Evolutionary conservation across 2,888 invertebrate genomes (phyloP), one percentile per base, ranked within the genome.

Genomic region (Acanthacorydalis orientalis): DNA sequence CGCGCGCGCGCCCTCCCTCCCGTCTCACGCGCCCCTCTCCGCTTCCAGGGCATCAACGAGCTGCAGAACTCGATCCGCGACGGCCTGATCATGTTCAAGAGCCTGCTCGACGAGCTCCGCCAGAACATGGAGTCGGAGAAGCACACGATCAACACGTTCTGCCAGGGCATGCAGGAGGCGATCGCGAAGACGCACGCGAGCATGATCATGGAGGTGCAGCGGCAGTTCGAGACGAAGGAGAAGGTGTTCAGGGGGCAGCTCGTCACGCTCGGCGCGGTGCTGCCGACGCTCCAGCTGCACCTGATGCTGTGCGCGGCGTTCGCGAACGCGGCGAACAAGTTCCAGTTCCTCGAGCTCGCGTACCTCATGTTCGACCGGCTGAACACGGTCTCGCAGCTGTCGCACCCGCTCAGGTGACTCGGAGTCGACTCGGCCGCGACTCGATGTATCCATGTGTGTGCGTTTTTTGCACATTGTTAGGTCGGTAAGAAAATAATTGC

Each of bases 341-440:
- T 80, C 58, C 83, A 84, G 60, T 82, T 83, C 60, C 69, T 84
- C 43, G 81, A 80, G 57, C 63, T 81, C 49, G 78, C 76, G 15
- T 78, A 77, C 57, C 74, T 74, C 4, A 68, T 82, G 63, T 73
- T 81, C 57, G 80, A 80, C 52, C 67, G 82, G 43, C 63, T 82
- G 47, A 69, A 74, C 42, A 72, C 77, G 14, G 78, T 82, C 10
- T 76, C 79, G 1, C 77, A 78, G 56, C 65, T 78, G 35, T 75
- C 75, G 43, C 74, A 76, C 57, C 74, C 77, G 1, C 68, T 75
- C 39, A 69, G 75, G 72, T 71, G 59, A 56, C 52, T 43, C 43
- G 3, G 10, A 31, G n/a, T 16, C 32, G 31, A 23, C 1, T 31
- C 10, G 23, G 10, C n/a, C n/a, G n/a, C n/a, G n/a, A n/a, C n/a